Conservation (phyloP, 1,140 invertebrate genomes). For the Bombus pyrosoma region DNA sequence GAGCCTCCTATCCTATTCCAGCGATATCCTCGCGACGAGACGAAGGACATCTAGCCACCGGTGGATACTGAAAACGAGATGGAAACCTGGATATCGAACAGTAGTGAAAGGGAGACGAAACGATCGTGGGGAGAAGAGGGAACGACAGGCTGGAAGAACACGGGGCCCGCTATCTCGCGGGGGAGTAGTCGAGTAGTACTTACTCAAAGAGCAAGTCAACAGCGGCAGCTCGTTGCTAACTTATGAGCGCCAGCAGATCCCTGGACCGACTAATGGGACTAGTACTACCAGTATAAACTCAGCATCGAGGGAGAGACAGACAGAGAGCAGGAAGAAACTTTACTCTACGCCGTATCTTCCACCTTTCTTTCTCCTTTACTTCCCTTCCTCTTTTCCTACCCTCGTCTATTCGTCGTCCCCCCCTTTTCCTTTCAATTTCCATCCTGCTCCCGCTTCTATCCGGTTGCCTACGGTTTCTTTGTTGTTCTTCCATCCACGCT, state of each 20-base stretch:
- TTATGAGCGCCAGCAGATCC: slow-evolving; percentile 64
- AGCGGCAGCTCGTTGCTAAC: slow-evolving; percentile 69
- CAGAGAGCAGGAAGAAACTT: slow-evolving; percentile 15
- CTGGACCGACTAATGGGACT: slow-evolving; percentile 67
- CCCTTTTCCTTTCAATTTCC: background rate
- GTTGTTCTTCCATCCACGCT: slow-evolving; percentile 4
- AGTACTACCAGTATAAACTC: slow-evolving; percentile 64
- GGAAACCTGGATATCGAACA: slow-evolving; percentile 39
- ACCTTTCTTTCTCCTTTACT: background rate
- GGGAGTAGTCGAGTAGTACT: slow-evolving; percentile 62
- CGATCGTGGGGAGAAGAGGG: background rate
- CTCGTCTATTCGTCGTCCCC: background rate
- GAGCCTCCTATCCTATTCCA: background rate
- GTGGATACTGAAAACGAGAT: slow-evolving; percentile 32
- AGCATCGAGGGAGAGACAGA: slow-evolving; percentile 39
- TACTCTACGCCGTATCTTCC: background rate
- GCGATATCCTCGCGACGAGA: slow-evolving; percentile 8
- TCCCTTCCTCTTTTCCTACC: background rate
- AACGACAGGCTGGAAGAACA: slow-evolving; percentile 25
- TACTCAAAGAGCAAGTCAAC: slow-evolving; percentile 69
- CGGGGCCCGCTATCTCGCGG: slow-evolving; percentile 58
- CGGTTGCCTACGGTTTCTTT: background rate
- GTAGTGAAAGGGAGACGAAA: slow-evolving; percentile 16
- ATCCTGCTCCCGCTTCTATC: background rate
- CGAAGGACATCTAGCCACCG: slow-evolving; percentile 22